These are phyloP conservation scores for Anarrhichthys ocellatus DNA, from an alignment of 2,113 vertebrate genomes.

Conservation along the genomic window DNA sequence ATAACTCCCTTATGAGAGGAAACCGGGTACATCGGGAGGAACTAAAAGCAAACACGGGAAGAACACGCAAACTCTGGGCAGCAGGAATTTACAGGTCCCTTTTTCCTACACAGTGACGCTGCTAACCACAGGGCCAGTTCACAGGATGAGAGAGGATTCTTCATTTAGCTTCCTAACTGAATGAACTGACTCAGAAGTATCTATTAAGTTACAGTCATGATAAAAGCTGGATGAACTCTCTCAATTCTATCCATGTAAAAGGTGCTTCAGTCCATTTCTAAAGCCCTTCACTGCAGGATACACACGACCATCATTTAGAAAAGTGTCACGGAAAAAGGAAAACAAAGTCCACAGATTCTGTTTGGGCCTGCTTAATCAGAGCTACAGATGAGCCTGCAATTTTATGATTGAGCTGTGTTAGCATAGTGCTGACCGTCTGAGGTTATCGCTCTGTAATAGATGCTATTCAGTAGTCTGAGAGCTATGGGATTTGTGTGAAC, in stretches of 20 bases:
- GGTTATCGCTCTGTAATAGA: slow-evolving; percentile 4
- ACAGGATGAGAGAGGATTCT: not conserved
- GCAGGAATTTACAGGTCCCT: not conserved
- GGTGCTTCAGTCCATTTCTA: not conserved
- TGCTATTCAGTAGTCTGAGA: not conserved
- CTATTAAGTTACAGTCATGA: not conserved
- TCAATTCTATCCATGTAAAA: not conserved
- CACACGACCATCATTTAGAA: not conserved
- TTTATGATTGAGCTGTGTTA: slow-evolving; percentile 2
- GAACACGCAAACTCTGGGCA: not conserved
- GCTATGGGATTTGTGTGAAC: not conserved
- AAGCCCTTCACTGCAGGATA: not conserved
- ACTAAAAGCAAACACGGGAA: not conserved
- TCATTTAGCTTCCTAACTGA: not conserved
- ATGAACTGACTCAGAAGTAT: not conserved
- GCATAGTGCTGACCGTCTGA: not conserved
- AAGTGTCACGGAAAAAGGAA: slow-evolving; percentile 18
- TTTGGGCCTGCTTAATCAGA: slow-evolving; percentile 49
- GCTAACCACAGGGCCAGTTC: not conserved
- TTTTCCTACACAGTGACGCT: not conserved
- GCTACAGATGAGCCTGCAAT: slow-evolving; percentile 43
- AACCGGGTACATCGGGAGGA: not conserved
- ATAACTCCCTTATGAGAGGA: not conserved
- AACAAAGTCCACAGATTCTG: slow-evolving; percentile 43
- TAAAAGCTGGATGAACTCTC: not conserved